phyloP scores from a whole-genome alignment of 2,797 vertebrate genomes.

The Ataeniobius toweri region DNA sequence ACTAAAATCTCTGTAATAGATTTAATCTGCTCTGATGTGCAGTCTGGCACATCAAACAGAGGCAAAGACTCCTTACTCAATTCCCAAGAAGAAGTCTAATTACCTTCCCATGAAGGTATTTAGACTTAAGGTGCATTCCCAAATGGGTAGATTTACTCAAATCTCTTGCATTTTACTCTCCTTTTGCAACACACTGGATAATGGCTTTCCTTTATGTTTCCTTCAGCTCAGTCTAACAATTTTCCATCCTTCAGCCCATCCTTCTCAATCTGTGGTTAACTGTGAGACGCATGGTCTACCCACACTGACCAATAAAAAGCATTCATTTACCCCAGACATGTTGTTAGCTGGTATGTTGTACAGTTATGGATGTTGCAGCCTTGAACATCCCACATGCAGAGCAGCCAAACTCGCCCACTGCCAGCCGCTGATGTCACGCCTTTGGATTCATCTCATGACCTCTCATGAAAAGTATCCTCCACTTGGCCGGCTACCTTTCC shows the following conservation, averaged over 20 bases:
- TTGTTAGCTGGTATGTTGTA: conserved; percentile 55
- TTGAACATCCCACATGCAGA: conserved; percentile 13
- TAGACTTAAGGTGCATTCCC: conserved; percentile 37
- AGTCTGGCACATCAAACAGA: conserved; percentile 70
- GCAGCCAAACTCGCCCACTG: conserved; percentile 6
- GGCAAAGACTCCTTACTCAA: conserved; percentile 34
- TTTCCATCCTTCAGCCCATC: conserved; percentile 2
- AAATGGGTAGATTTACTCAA: conserved; percentile 41
- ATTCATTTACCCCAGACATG: conserved; percentile 50
- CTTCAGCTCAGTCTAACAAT: conserved; percentile 15
- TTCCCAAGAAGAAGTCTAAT: conserved; percentile 30
- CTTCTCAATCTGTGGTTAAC: conserved; percentile 54
- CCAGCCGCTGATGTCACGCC: conserved; percentile 27
- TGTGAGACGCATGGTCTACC: conserved; percentile 70
- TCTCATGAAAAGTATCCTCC: conserved; percentile 3
- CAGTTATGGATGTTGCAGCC: conserved; percentile 48
- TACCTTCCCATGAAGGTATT: conserved; percentile 34
- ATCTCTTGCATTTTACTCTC: conserved; percentile 44
- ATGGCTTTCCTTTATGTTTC: conserved; percentile 21
- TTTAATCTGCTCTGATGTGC: conserved; percentile 56
- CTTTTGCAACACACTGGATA: conserved; percentile 1
- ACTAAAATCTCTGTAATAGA: conserved; percentile 57
- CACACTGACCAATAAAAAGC: conserved; percentile 64
- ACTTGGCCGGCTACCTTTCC: not conserved
- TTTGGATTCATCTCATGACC: conserved; percentile 26